Evolutionary conservation across 2,797 vertebrate species (phyloP).

Genomic region (Microctenopoma steveboyesi): DNA sequence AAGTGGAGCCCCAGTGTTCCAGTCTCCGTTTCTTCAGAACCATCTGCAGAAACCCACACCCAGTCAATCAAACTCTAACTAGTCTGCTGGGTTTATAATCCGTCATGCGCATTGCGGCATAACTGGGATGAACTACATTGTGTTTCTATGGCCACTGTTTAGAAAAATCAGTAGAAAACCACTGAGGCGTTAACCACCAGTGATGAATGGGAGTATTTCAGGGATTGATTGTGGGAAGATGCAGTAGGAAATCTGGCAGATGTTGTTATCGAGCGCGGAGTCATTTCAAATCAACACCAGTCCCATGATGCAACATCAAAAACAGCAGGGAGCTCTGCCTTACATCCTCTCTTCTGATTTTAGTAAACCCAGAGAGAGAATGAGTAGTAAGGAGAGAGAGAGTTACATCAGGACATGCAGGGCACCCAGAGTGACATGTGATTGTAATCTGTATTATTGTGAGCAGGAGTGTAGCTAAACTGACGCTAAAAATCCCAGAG

Average conservation of each 20-base stretch:
- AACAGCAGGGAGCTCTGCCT: conserved; percentile 20
- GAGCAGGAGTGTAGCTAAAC: background rate
- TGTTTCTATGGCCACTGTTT: conserved; percentile 22
- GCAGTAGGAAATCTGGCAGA: conserved; percentile 20
- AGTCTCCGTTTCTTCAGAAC: conserved; percentile 33
- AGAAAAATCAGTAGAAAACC: conserved; percentile 2
- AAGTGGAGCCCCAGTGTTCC: conserved; percentile 33
- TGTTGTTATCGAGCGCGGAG: conserved; percentile 19
- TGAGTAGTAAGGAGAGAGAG: background rate
- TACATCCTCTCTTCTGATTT: conserved; percentile 14
- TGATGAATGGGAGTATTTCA: background rate
- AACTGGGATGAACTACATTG: conserved; percentile 18
- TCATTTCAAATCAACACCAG: conserved; percentile 50
- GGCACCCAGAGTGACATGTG: background rate
- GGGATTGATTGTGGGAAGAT: conserved; percentile 21
- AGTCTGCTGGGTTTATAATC: conserved; percentile 29
- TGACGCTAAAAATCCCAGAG: background rate
- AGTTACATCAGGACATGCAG: conserved; percentile 17
- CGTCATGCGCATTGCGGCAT: conserved; percentile 22
- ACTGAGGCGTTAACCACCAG: conserved; percentile 4
- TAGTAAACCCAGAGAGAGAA: conserved; percentile 15
- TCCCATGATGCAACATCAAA: conserved; percentile 28
- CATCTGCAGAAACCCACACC: conserved; percentile 36
- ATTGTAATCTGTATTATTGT: conserved; percentile 1
- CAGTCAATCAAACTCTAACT: conserved; percentile 33